A percentile compares a stretch with the other conserved stretches of the same genome.
Conservation (phyloP, 2,888 invertebrate species). For the Anthrax anthrax region DNA sequence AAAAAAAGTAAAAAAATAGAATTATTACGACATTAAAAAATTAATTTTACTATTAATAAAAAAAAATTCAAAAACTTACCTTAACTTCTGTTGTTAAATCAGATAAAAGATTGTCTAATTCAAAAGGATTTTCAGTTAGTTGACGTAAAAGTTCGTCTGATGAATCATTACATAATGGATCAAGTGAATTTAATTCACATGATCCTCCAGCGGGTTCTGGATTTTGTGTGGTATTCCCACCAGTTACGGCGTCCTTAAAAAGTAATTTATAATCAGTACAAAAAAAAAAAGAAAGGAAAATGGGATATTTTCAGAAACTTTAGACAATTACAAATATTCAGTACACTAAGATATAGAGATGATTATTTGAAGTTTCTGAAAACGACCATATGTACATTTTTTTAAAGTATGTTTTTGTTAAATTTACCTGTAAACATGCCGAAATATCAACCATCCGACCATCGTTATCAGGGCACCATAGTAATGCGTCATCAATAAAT, state of each 20-base stretch:
- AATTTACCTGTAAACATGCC: conserved; percentile 66
- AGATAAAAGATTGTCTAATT: conserved; percentile 69
- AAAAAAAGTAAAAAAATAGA: conserved; percentile 13
- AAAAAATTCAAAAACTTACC: no score
- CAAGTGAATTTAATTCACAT: conserved; percentile 26
- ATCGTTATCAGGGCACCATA: conserved; percentile 91
- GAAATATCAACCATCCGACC: conserved; percentile 87
- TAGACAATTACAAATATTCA: not conserved
- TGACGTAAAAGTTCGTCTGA: conserved; percentile 71
- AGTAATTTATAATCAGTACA: no score
- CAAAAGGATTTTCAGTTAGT: conserved; percentile 70
- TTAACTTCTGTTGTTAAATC: conserved; percentile 64
- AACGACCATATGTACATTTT: no score
- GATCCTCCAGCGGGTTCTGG: conserved; percentile 18
- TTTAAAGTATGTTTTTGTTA: no score
- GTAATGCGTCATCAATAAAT: conserved; percentile 88
- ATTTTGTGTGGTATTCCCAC: conserved; percentile 21
- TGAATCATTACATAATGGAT: conserved; percentile 39
- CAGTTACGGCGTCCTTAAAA: conserved; percentile 15
- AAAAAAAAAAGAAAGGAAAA: not conserved
- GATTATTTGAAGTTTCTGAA: no score
- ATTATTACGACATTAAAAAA: not conserved
- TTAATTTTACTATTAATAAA: no score
- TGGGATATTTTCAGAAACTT: no score
- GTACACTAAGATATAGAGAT: no score